phyloP scores from a whole-genome alignment of 1,140 invertebrate genomes.

The Atta colombica region DNA sequence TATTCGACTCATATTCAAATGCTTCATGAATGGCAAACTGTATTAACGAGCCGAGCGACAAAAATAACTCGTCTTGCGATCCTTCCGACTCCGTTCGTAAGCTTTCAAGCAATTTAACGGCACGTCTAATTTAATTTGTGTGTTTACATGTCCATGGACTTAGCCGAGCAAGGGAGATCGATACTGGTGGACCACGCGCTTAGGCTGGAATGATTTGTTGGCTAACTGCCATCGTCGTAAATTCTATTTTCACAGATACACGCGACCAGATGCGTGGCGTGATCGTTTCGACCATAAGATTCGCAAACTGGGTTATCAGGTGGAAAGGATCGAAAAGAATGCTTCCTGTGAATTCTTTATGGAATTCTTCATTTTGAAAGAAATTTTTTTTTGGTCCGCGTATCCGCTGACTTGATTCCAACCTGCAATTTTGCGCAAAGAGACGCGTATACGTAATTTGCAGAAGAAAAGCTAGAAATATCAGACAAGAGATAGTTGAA shows the following conservation, averaged over 20 bases:
- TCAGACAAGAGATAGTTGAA: neutral
- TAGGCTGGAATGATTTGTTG: slow-evolving; percentile 53
- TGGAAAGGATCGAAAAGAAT: neutral
- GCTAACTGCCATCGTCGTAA: slow-evolving; percentile 64
- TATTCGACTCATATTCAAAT: neutral
- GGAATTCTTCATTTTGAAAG: neutral
- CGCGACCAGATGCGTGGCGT: slow-evolving; percentile 19
- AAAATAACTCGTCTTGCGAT: slow-evolving; percentile 24
- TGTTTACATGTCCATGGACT: slow-evolving; percentile 46
- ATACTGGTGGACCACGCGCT: slow-evolving; percentile 41
- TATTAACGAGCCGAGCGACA: neutral
- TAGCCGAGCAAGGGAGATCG: slow-evolving; percentile 34
- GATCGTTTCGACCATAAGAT: slow-evolving; percentile 46
- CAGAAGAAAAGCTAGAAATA: slow-evolving; percentile 5
- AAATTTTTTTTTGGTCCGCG: neutral
- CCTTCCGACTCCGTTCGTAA: neutral
- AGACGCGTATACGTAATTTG: neutral
- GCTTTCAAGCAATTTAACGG: slow-evolving; percentile 26
- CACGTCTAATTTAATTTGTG: slow-evolving; percentile 53
- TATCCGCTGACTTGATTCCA: neutral
- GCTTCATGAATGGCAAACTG: neutral
- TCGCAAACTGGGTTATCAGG: neutral
- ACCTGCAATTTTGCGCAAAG: slow-evolving; percentile 19
- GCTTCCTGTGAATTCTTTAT: neutral
- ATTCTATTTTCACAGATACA: slow-evolving; percentile 66